Percentiles rank a stretch among this genome's conserved stretches.
Evolutionary conservation across 2,888 invertebrate species (phyloP).

Genomic region (Harpalus rufipes): DNA sequence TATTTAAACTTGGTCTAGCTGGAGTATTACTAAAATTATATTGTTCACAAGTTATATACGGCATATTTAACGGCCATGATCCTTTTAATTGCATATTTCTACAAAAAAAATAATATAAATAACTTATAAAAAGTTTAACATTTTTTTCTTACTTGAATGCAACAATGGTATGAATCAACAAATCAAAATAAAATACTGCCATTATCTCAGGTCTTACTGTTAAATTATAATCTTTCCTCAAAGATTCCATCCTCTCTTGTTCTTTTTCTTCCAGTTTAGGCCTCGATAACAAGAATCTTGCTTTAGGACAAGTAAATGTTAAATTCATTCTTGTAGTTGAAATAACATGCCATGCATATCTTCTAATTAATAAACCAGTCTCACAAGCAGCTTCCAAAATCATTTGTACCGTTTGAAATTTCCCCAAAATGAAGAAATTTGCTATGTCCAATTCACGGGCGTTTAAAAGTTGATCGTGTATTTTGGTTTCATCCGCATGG

Average conservation of each 20-base stretch:
- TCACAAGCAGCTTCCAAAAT: conserved; percentile 80
- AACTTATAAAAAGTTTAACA: neutral
- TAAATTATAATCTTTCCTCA: conserved; percentile 85
- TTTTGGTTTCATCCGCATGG: conserved; percentile 79
- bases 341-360: conserved; percentile 93
- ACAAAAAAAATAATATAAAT: conserved; percentile 70
- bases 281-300: conserved; percentile 86
- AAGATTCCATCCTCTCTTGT: conserved; percentile 84
- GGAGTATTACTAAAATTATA: conserved; percentile 88
- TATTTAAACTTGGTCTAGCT: conserved; percentile 82
- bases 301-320: conserved; percentile 87
- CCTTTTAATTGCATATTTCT: conserved; percentile 86
- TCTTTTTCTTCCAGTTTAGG: conserved; percentile 85
- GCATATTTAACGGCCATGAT: conserved; percentile 86
- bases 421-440: conserved; percentile 92
- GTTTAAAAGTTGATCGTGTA: conserved; percentile 84
- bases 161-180: conserved; percentile 85
- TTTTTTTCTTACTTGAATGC: conserved; percentile 82
- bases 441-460: conserved; percentile 91
- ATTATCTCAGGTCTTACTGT: conserved; percentile 86
- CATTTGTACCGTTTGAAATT: conserved; percentile 82
- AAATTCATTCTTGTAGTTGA: conserved; percentile 87
- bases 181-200: conserved; percentile 93
- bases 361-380: conserved; percentile 87
- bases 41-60: conserved; percentile 88